A percentile compares a stretch with the other conserved stretches of the same genome.
phyloP scores from a whole-genome alignment of 1,140 invertebrate genomes.

The Apis laboriosa region DNA sequence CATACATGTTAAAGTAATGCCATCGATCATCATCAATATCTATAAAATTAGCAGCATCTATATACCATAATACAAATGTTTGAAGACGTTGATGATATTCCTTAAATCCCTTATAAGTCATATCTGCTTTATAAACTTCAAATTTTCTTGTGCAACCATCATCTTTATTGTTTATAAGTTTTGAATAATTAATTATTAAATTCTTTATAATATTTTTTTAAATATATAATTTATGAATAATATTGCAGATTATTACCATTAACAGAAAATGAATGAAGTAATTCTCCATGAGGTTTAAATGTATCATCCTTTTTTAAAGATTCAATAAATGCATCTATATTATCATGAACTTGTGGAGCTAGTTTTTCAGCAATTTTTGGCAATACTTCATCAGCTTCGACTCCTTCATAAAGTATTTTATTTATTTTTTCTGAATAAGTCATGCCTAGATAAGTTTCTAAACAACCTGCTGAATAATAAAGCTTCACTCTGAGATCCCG shows the following conservation, averaged over 20 bases:
- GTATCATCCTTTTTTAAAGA: constrained; percentile 85
- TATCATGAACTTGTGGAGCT: constrained; percentile 84
- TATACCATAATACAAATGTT: constrained; percentile 96
- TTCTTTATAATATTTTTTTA: not conserved
- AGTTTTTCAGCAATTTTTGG: constrained; percentile 85
- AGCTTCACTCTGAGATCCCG: constrained; percentile 90
- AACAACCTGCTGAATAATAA: constrained; percentile 90
- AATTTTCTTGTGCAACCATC: constrained; percentile 84
- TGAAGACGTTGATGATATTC: constrained; percentile 92
- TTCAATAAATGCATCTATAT: constrained; percentile 87
- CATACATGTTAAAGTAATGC: constrained; percentile 94
- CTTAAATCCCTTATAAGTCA: constrained; percentile 86
- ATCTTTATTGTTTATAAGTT: constrained; percentile 65
- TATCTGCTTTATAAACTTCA: constrained; percentile 91
- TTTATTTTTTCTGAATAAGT: constrained; percentile 85
- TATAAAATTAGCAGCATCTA: constrained; percentile 96
- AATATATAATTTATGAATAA: not conserved
- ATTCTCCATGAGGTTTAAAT: constrained; percentile 88
- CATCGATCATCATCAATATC: constrained; percentile 96
- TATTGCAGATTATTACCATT: constrained; percentile 62
- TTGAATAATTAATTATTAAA: not conserved
- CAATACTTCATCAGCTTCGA: constrained; percentile 92
- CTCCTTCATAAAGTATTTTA: constrained; percentile 78
- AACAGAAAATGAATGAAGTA: constrained; percentile 84
- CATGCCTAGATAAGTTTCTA: constrained; percentile 88